Evolutionary conservation across 1,140 invertebrate genomes (phyloP), one percentile per base, ranked within the genome.

Genomic region (Caenorhabditis inopinata): DNA sequence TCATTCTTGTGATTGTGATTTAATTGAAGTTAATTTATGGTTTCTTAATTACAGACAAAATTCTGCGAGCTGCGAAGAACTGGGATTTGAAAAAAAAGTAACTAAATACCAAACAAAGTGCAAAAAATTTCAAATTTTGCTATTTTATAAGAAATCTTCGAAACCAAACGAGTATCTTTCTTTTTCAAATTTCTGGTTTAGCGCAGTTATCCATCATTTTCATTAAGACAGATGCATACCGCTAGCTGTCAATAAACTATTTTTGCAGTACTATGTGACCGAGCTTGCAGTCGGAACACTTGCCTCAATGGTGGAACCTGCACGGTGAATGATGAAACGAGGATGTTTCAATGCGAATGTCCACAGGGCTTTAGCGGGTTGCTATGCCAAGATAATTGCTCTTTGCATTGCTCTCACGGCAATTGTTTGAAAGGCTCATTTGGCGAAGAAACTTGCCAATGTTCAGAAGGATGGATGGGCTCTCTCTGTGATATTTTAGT

Each of bases 241-340:
- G 14, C 51, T 16, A 21, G 51, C 51, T 58, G 51, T 58, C 51
- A 58, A 29, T 32, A 32, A 58, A n/a, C 4, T 11, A n/a, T 38
- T 38, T 42, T 68, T 68, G 29, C 58, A 68, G 58, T 18, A 68
- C n/a, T 68, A 68, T 68, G 25, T 35, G 32, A 68, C 58, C 35
- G 81, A 29, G 46, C 46, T 1, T 82, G 81, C 53, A 78, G 49
- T 25, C 46, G 78, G 16, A 82, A 82, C 78, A 79, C 80, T 14
- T 83, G 82, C 47, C 48, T 83, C 42, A 83, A 83, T 14, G 82
- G 80, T 16, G 82, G 82, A 35, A 80, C 68, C 21, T 83, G 82
- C 74, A 77, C 32, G 18, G 80, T 83, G 7, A 62, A 83, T 16
- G 81, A 83, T 42, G 75, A 49, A 18, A 73, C 79, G 6, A 21